phyloP scores from a whole-genome alignment of 2,888 invertebrate genomes.

The Callosobruchus maculatus region DNA sequence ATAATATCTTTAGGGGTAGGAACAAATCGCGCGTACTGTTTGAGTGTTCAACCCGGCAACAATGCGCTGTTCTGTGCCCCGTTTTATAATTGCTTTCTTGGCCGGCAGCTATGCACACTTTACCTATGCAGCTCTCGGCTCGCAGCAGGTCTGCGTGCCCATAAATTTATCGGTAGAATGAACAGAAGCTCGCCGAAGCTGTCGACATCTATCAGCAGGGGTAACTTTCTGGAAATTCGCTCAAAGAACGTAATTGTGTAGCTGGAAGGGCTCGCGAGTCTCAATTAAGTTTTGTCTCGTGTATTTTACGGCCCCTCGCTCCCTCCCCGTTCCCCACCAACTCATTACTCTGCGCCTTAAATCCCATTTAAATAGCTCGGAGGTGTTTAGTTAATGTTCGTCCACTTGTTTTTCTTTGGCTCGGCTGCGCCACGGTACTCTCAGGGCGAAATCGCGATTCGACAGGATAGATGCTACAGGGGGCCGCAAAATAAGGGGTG shows the following conservation, averaged over 20 bases:
- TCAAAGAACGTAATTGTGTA: conserved; percentile 43
- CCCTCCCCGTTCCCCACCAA: conserved; percentile 20
- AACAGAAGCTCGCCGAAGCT: conserved; percentile 31
- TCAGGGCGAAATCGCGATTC: not conserved
- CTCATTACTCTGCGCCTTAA: conserved; percentile 34
- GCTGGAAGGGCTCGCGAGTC: conserved; percentile 37
- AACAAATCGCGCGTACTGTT: too few relatives aligned
- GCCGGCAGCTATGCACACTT: conserved; percentile 37
- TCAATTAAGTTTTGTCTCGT: conserved; percentile 39
- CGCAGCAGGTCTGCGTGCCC: conserved; percentile 24
- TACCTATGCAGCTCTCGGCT: conserved; percentile 14
- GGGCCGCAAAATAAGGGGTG: too few relatives aligned
- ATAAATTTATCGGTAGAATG: conserved; percentile 39
- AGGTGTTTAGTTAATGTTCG: conserved; percentile 19
- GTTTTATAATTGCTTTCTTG: conserved; percentile 46
- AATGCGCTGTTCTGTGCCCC: conserved; percentile 32
- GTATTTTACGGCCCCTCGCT: conserved; percentile 30
- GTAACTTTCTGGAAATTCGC: conserved; percentile 37
- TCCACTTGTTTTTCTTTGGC: conserved; percentile 16
- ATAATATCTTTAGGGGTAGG: too few relatives aligned
- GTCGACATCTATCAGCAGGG: conserved; percentile 37
- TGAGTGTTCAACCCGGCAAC: conserved; percentile 6
- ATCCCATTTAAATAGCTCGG: conserved; percentile 26
- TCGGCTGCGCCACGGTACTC: not conserved
- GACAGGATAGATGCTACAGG: not conserved